Conservation (phyloP, 1,140 invertebrate species). For the Apis laboriosa region DNA sequence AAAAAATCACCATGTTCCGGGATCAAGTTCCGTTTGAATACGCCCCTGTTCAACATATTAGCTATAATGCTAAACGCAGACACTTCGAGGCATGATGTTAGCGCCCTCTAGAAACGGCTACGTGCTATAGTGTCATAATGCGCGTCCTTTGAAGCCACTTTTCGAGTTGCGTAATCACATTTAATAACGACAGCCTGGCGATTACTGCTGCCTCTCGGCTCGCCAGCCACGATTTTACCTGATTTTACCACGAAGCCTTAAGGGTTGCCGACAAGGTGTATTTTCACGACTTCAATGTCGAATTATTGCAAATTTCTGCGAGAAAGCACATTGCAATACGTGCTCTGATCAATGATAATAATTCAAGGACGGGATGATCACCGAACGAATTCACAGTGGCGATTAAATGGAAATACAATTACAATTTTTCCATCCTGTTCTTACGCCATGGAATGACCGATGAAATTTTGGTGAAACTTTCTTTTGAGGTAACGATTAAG, state of each 20-base stretch:
- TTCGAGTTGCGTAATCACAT: constrained; percentile 62
- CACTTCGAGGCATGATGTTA: constrained; percentile 54
- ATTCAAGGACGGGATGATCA: neutral
- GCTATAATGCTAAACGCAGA: constrained; percentile 55
- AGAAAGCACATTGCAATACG: constrained; percentile 35
- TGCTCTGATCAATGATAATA: neutral
- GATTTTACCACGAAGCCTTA: constrained; percentile 37
- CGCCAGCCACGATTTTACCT: constrained; percentile 30
- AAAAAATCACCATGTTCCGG: constrained; percentile 5
- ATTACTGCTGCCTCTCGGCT: constrained; percentile 43
- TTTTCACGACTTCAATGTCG: constrained; percentile 35
- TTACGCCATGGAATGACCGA: neutral
- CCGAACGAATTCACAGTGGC: neutral
- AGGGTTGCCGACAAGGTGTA: constrained; percentile 18
- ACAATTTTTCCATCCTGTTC: constrained; percentile 8
- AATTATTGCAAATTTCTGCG: constrained; percentile 37
- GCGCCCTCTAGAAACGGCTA: constrained; percentile 51
- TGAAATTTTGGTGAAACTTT: neutral
- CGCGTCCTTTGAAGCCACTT: constrained; percentile 65
- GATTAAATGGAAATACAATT: neutral
- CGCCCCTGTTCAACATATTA: constrained; percentile 59
- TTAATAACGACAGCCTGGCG: constrained; percentile 60
- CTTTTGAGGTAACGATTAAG: neutral
- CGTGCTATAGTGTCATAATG: constrained; percentile 62
- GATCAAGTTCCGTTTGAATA: constrained; percentile 52